Conservation (phyloP, 2,888 invertebrate species). For the Dione vanillae region DNA sequence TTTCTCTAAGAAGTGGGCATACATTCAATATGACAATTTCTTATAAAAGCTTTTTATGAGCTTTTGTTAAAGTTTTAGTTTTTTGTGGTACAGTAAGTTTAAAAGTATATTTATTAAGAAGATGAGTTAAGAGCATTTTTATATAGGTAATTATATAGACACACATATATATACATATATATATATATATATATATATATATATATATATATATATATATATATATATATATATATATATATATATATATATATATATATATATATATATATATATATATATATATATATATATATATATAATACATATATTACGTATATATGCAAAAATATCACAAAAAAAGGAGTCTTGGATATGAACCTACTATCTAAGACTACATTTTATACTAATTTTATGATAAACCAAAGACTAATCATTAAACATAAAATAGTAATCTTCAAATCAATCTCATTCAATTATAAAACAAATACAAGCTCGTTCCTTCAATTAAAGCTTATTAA, state of each 20-base stretch:
- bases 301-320: neutral
- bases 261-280: too few species aligned
- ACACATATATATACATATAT: too few species aligned
- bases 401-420: neutral
- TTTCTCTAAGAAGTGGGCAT: neutral
- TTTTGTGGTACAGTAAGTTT: neutral
- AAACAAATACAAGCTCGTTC: neutral
- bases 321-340: neutral
- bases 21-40: neutral
- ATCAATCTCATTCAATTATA: neutral
- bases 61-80: neutral
- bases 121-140: neutral
- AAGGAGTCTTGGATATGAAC: neutral
- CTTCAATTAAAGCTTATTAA: neutral
- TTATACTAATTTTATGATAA: too few species aligned
- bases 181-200: neutral
- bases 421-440: too few species aligned
- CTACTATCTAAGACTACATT: neutral
- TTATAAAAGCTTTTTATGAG: neutral
- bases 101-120: neutral
- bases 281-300: neutral
- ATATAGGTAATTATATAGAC: too few species aligned
- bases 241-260: neutral
- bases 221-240: too few species aligned
- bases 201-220: neutral